These are phyloP conservation scores for Lingula anatina DNA, from an alignment of 2,888 invertebrate genomes.

Conservation along the genomic window DNA sequence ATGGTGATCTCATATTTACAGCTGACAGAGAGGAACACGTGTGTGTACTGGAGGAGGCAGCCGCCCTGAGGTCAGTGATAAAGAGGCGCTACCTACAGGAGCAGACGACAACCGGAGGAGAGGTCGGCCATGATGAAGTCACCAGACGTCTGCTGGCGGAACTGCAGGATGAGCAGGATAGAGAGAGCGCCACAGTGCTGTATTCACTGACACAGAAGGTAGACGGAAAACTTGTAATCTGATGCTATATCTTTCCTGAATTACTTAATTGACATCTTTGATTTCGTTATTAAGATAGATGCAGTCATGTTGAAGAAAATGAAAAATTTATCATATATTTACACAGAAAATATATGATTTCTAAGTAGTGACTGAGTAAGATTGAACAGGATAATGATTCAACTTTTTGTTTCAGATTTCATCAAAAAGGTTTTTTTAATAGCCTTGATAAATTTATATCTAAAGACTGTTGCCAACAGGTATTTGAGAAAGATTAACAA, in stretches of 20 bases:
- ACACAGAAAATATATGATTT: too few species aligned
- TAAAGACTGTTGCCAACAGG: too few species aligned
- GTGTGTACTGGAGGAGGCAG: conserved; percentile 39
- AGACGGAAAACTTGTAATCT: too few species aligned
- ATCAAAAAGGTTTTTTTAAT: too few species aligned
- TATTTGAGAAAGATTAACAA: too few species aligned
- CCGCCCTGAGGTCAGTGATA: conserved; percentile 33
- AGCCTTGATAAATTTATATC: too few species aligned
- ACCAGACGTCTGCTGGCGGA: conserved; percentile 23
- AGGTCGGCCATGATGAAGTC: conserved; percentile 18
- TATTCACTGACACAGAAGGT: conserved; percentile 15
- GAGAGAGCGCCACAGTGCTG: conserved; percentile 26
- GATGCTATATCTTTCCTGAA: too few species aligned
- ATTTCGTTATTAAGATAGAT: background rate
- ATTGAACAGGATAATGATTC: too few species aligned
- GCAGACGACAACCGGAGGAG: conserved; percentile 7
- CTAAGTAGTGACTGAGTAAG: too few species aligned
- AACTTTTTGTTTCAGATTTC: too few species aligned
- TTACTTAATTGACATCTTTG: too few species aligned
- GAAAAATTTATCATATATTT: background rate
- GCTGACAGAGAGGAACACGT: conserved; percentile 33
- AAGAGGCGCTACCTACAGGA: conserved; percentile 15
- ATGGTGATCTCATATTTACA: too few species aligned
- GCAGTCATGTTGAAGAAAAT: background rate
- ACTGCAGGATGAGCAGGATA: conserved; percentile 37